These are phyloP conservation scores for Ranitomeya variabilis DNA, from an alignment of 2,113 vertebrate genomes.

Conservation along the genomic window DNA sequence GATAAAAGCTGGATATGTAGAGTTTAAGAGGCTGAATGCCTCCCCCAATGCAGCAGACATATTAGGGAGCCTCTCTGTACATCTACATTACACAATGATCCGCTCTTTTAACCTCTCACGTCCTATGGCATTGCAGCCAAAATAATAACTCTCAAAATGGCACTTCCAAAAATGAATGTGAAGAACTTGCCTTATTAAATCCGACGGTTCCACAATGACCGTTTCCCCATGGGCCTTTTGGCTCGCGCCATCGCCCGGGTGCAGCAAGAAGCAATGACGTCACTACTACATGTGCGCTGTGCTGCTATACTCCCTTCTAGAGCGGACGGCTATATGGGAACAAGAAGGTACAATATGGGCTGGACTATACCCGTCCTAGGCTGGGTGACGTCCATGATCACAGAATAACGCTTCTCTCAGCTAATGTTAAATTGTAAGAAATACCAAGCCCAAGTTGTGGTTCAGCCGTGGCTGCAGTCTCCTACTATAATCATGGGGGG, in stretches of 20 bases:
- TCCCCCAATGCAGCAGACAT: neutral
- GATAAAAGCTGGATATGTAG: too few species aligned
- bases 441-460: conserved; percentile 28
- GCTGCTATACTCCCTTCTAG: neutral
- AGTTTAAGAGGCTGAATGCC: neutral
- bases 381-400: neutral
- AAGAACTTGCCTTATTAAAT: neutral
- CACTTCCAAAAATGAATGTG: neutral
- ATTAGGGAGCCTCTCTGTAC: neutral
- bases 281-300: neutral
- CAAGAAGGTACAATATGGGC: neutral
- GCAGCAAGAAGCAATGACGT: neutral
- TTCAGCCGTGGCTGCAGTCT: conserved; percentile 28
- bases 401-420: neutral
- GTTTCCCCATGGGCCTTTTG: neutral
- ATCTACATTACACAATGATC: neutral
- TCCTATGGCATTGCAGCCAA: neutral
- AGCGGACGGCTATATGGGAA: neutral
- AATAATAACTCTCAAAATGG: neutral
- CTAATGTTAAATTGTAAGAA: neutral
- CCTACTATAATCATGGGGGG: conserved; percentile 53
- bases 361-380: neutral
- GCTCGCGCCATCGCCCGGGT: neutral
- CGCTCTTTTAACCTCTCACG: neutral
- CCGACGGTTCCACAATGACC: neutral